Conservation (phyloP, 2,113 vertebrate species). For the Aix galericulata region DNA sequence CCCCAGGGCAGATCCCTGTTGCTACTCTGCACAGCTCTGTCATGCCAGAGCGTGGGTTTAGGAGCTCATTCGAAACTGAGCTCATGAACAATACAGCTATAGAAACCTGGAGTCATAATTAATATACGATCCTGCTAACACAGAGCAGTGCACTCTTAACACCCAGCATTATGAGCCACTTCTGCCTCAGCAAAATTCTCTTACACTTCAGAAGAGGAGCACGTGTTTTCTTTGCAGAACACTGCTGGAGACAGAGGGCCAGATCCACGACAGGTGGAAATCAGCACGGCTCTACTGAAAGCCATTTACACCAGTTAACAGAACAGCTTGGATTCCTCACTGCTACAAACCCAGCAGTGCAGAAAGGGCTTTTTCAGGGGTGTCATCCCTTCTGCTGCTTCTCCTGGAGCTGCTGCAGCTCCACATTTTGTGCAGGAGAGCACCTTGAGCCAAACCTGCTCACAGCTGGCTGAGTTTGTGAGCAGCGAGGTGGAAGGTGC, state of each 20-base stretch:
- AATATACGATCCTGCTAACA: background rate
- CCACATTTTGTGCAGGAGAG: fast-evolving
- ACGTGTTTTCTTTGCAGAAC: background rate
- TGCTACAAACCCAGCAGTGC: background rate
- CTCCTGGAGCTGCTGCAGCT: background rate
- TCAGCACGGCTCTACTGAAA: background rate
- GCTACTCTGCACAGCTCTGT: background rate
- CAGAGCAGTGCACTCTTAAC: background rate
- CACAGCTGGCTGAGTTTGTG: background rate
- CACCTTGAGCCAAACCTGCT: background rate
- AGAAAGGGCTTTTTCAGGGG: background rate
- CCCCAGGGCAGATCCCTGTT: no score
- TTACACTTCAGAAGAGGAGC: fast-evolving
- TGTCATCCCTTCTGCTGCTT: background rate
- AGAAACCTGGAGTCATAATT: background rate
- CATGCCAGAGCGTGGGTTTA: background rate
- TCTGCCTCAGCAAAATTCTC: background rate
- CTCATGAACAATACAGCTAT: fast-evolving
- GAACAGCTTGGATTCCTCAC: background rate
- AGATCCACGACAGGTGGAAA: background rate
- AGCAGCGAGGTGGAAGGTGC: background rate
- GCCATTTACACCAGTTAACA: background rate
- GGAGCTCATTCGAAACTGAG: background rate
- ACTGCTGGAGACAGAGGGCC: no score
- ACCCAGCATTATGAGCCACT: background rate